Evolutionary conservation across 2,888 invertebrate genomes (phyloP), one percentile per base, ranked within the genome.

Genomic region (Mimachlamys varia): DNA sequence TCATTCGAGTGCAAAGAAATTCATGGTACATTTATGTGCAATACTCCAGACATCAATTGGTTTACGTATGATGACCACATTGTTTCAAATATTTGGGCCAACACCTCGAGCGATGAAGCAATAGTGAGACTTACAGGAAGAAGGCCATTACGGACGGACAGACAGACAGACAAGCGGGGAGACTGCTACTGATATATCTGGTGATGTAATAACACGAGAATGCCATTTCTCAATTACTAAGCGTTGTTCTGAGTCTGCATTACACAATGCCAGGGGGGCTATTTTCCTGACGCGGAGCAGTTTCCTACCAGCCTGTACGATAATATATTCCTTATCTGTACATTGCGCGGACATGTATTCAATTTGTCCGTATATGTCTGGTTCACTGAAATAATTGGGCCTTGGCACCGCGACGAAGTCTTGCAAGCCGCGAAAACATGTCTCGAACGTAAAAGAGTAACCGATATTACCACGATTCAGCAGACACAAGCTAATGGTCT

Each of bases 91-190:
- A 44, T 44, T 3, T 7, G 44, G 44, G 44, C 33, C 88, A 37
- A 88, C 33, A 88, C 37, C 27, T 88, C 19, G 27, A 44, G 37
- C 44, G 19, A n/a, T 88, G 27, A 88, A 15, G 1, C 2, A 38
- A 17, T 50, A 88, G 44, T 49, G 19, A 2, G 0, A 44, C 50
- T 88, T 13, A 38, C 22, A 88, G 88, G 44, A 88, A 17, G 10
- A 88, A 49, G 88, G 22, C n/a, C 7, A 88, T n/a, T 44, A 88
- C 88, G 88, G 50, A 50, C 44, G 50, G 88, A 88, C 50, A 22
- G 50, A 88, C 50, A 22, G 50, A 88, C 49, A 88, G 49, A 50
- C 50, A 44, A 22, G 37, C 19, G n/a, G 44, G 27, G 27, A 44
- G n/a, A 44, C 44, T 76, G 27, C 12, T 27, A 22, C 27, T 76